A percentile compares a stretch with the other conserved stretches of the same genome.
Conservation (phyloP, 2,797 vertebrate genomes). For the Capromys pilorides region DNA sequence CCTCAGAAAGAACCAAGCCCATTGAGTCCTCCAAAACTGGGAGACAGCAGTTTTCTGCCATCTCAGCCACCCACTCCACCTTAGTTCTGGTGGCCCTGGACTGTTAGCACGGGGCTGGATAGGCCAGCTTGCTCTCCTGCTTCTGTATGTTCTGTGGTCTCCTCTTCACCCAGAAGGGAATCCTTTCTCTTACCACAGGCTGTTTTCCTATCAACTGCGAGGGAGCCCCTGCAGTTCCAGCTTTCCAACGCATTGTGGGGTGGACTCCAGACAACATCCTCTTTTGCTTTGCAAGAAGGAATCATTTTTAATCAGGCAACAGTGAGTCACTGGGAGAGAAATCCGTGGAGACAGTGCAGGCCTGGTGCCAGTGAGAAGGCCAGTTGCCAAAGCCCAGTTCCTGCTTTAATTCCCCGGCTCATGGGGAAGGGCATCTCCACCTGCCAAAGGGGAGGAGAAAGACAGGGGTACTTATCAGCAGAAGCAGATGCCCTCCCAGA, state of each 20-base stretch:
- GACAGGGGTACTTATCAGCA: slow-evolving; percentile 63
- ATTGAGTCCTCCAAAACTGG: neutral
- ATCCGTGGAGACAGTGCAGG: slow-evolving; percentile 58
- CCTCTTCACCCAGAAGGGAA: neutral
- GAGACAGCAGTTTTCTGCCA: neutral
- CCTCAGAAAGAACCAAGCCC: neutral
- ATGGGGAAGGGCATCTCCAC: neutral
- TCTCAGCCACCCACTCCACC: neutral
- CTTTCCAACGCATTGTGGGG: neutral
- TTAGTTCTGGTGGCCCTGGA: neutral
- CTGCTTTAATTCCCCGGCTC: slow-evolving; percentile 63
- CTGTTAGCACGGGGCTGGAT: accelerated
- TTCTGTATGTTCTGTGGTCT: neutral
- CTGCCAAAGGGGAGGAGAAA: slow-evolving; percentile 53
- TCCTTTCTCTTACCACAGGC: neutral
- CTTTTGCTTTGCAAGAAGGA: slow-evolving; percentile 68
- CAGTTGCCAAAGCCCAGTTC: slow-evolving; percentile 56
- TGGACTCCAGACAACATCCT: slow-evolving; percentile 15
- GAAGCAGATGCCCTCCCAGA: slow-evolving; percentile 65
- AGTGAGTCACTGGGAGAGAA: slow-evolving; percentile 52
- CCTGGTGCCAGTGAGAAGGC: slow-evolving; percentile 53
- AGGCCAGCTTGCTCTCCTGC: neutral
- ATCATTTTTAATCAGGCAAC: slow-evolving; percentile 65
- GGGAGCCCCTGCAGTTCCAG: neutral
- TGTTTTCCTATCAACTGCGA: neutral